phyloP scores from a whole-genome alignment of 1,140 invertebrate genomes.

The Mamestra configurata region DNA sequence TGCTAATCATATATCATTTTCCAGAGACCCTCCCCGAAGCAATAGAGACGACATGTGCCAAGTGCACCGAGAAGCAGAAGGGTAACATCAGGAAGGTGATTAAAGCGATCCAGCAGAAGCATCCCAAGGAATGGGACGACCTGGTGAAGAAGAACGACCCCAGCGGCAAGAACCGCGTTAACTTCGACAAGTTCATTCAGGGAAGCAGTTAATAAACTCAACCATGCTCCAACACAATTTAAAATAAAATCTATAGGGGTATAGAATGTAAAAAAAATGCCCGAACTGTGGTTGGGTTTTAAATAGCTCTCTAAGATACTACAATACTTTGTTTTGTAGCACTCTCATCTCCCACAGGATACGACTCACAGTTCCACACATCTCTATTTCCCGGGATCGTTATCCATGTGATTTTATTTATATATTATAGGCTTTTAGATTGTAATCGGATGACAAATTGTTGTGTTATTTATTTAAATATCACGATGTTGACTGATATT shows the following conservation, averaged over 20 bases:
- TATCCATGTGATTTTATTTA: constrained; percentile 43
- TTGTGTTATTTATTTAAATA: constrained; percentile 52
- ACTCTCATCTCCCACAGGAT: constrained; percentile 10
- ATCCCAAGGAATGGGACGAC: constrained; percentile 85
- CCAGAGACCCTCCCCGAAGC: constrained; percentile 90
- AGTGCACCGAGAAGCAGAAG: constrained; percentile 89
- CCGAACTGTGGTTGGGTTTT: background rate
- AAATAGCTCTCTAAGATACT: constrained; percentile 29
- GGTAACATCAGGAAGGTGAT: constrained; percentile 90
- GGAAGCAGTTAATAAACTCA: constrained; percentile 57
- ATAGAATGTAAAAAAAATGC: background rate
- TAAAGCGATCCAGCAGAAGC: constrained; percentile 81
- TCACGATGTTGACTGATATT: constrained; percentile 62
- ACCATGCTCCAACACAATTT: background rate
- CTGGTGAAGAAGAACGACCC: constrained; percentile 86
- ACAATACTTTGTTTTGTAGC: background rate
- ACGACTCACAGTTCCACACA: background rate
- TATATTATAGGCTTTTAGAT: constrained; percentile 39
- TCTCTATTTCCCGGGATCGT: background rate
- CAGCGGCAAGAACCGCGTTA: constrained; percentile 70
- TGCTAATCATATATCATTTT: constrained; percentile 56
- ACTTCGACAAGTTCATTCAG: constrained; percentile 82
- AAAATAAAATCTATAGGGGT: background rate
- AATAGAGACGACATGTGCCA: constrained; percentile 88
- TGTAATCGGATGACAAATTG: constrained; percentile 43